Evolutionary conservation across 2,797 vertebrate species (phyloP), one percentile per base, ranked within the genome.

Genomic region (Astyanax mexicanus): DNA sequence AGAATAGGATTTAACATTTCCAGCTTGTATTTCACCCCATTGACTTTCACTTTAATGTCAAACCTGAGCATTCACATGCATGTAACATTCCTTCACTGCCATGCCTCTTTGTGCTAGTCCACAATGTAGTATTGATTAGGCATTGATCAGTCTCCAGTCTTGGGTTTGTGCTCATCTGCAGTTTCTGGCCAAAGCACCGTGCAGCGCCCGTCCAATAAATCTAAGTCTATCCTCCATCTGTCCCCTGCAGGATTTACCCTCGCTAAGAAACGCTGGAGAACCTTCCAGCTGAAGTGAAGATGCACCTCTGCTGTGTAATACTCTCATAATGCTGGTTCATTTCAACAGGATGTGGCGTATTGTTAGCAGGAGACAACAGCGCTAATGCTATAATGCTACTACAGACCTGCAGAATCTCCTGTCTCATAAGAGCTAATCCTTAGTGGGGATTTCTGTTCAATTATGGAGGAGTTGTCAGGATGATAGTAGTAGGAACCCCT

Each of bases 101-200:
- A 4, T 55, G 27, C 69, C 23, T 19, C 44, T 44, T 69, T 38
- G 52, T 19, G 15, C n/a, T 19, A 21, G 64, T 0, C 54, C 32
- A 25, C 13, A 42, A 69, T 5, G n/a, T 38, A 4, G 35, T 40
- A 78, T 58, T 3, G 60, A 74, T 72, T 9, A 37, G 29, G 44
- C 13, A n/a, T n/a, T n/a, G n/a, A n/a, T n/a, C n/a, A 40, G 49
- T 51, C 21, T 44, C 23, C 67, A 19, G 62, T 68, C 54, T 40
- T 19, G 52, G 45, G 21, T 42, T 66, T 70, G 58, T 74, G 66
- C 27, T 38, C 51, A 74, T 79, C 57, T 79, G 58, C 37, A 44
- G 45, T 70, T 82, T 75, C 74, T 44, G 27, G 32, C 49, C 45
- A 27, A 69, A 73, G 42, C 38, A 51, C 6, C 68, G 68, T 45